Conservation (phyloP, 1,140 invertebrate genomes). For the Drosophila willistoni region DNA sequence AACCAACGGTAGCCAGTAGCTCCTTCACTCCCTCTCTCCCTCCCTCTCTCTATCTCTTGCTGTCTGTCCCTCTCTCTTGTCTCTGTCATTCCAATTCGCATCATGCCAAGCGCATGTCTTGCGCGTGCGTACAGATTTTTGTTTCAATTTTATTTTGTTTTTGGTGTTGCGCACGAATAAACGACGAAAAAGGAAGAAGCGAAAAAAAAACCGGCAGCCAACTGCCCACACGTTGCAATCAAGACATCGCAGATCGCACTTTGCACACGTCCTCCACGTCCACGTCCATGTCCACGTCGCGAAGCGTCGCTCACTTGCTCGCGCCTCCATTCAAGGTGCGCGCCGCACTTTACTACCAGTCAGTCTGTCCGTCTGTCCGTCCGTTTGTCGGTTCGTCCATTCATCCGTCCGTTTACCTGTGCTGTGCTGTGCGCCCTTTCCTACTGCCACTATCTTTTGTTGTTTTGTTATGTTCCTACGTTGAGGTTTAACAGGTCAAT, state of each 20-base stretch:
- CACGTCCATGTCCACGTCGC: too few species aligned
- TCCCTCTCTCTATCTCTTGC: constrained; percentile 16
- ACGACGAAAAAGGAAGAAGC: constrained; percentile 54
- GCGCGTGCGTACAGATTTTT: constrained; percentile 64
- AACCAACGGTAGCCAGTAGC: constrained; percentile 15
- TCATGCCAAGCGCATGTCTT: constrained; percentile 66
- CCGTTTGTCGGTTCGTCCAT: not conserved
- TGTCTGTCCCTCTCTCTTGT: constrained; percentile 5
- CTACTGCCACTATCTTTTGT: not conserved
- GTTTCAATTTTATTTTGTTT: constrained; percentile 16
- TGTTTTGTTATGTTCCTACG: not conserved
- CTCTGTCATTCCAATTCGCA: not conserved
- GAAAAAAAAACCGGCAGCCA: constrained; percentile 63
- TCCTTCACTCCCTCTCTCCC: not conserved
- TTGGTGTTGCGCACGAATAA: constrained; percentile 58
- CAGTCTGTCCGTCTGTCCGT: not conserved
- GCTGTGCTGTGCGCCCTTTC: too few species aligned
- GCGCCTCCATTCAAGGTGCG: constrained; percentile 30
- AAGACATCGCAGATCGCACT: constrained; percentile 14
- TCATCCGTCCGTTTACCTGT: too few species aligned
- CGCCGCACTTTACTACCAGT: constrained; percentile 1
- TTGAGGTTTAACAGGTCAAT: constrained; percentile 5
- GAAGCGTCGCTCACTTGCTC: too few species aligned
- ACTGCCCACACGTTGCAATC: constrained; percentile 66
- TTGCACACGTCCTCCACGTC: not conserved